phyloP scores from a whole-genome alignment of 2,888 invertebrate species.

The Automeris io region DNA sequence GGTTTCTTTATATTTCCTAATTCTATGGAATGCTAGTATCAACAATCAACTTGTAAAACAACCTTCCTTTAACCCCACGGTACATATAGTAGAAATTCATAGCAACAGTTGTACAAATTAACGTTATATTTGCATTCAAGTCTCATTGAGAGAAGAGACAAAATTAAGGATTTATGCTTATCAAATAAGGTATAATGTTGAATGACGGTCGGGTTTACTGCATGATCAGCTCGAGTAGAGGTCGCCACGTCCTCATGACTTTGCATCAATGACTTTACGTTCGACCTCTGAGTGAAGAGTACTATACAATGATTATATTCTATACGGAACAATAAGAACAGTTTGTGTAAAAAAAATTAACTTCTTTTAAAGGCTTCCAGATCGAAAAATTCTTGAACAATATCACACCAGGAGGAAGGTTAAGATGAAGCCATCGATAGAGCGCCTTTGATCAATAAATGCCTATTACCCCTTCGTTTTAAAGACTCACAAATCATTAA shows the following conservation, averaged over 20 bases:
- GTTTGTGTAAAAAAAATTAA: slow-evolving; percentile 21
- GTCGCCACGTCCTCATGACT: slow-evolving; percentile 62
- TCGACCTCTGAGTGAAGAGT: slow-evolving; percentile 56
- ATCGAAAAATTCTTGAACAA: too few relatives aligned
- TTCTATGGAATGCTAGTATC: too few relatives aligned
- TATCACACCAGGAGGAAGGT: too few relatives aligned
- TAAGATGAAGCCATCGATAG: too few relatives aligned
- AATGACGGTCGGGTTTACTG: slow-evolving; percentile 19
- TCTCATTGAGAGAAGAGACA: slow-evolving; percentile 16
- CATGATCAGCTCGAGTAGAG: slow-evolving; percentile 41
- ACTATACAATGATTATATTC: slow-evolving; percentile 41
- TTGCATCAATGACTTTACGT: slow-evolving; percentile 63
- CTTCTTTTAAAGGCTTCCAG: too few relatives aligned
- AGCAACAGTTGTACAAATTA: slow-evolving; percentile 51
- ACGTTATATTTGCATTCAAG: slow-evolving; percentile 29
- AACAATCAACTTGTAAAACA: too few relatives aligned
- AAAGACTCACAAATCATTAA: too few relatives aligned
- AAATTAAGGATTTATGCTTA: slow-evolving; percentile 29
- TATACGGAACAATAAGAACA: slow-evolving; percentile 42
- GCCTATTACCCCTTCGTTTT: too few relatives aligned
- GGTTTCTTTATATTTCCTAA: too few relatives aligned
- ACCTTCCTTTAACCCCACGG: slow-evolving; percentile 19
- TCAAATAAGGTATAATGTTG: slow-evolving; percentile 35
- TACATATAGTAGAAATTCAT: slow-evolving; percentile 24
- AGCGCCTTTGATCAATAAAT: too few relatives aligned